Conservation (phyloP, 2,113 vertebrate genomes). For the Glareola pratincola region DNA sequence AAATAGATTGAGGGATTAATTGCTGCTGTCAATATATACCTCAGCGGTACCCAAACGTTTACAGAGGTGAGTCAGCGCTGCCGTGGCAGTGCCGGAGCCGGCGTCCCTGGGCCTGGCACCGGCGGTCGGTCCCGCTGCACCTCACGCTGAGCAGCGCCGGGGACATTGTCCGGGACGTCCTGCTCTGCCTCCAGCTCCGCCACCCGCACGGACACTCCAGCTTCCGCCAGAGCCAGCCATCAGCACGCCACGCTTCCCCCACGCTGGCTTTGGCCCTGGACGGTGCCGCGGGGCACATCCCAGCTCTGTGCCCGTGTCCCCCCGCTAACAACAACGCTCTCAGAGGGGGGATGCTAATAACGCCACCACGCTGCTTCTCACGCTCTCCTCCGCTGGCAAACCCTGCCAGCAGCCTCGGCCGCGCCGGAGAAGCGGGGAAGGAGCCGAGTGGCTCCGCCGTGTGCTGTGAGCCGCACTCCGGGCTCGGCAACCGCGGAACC, state of each 20-base stretch:
- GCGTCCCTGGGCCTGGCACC: not conserved
- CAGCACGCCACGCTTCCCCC: not conserved
- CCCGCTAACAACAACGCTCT: not conserved
- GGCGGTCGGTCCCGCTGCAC: rapidly evolving
- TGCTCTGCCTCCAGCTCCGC: not conserved
- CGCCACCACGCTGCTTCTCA: not conserved
- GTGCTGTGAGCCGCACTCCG: not conserved
- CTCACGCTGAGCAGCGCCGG: rapidly evolving
- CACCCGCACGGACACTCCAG: not conserved
- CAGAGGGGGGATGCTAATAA: not conserved
- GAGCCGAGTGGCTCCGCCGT: not conserved
- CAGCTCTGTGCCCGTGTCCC: not conserved
- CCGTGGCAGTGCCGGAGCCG: not conserved
- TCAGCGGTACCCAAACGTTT: not conserved
- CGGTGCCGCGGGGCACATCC: too few relatives aligned
- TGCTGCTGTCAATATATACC: not conserved
- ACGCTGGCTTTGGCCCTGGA: not conserved
- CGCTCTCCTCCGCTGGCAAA: not conserved
- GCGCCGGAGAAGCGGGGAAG: not conserved
- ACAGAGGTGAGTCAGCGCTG: not conserved
- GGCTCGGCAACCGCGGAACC: not conserved
- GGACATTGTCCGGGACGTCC: rapidly evolving
- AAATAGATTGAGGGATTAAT: conserved; percentile 37
- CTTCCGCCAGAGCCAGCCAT: not conserved
- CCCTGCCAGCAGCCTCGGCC: not conserved